phyloP scores from a whole-genome alignment of 1,140 invertebrate species.

The Trigoniulus corallinus region DNA sequence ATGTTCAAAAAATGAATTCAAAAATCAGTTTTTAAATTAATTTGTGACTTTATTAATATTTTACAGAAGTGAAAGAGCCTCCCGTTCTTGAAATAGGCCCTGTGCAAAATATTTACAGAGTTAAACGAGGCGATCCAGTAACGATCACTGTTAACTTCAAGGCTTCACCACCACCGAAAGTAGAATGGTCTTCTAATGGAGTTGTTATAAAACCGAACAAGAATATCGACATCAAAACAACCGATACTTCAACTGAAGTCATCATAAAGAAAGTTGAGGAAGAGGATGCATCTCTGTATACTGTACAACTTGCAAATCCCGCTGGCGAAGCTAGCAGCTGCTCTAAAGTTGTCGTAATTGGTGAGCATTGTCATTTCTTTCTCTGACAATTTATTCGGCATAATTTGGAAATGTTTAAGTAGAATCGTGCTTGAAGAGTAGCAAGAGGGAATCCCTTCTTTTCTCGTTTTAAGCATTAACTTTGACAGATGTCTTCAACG shows the following conservation, averaged over 20 bases:
- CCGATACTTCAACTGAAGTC: constrained; percentile 46
- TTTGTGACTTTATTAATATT: constrained; percentile 8
- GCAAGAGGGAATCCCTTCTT: too few species aligned
- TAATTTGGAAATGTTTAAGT: background rate
- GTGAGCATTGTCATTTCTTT: constrained; percentile 26
- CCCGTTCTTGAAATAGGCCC: constrained; percentile 45
- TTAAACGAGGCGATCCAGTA: constrained; percentile 48
- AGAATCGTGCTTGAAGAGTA: too few species aligned
- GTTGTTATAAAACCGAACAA: constrained; percentile 30
- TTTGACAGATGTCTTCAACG: too few species aligned
- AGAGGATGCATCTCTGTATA: constrained; percentile 52
- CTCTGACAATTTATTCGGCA: background rate
- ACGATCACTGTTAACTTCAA: constrained; percentile 51
- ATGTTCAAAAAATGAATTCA: background rate
- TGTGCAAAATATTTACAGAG: constrained; percentile 41
- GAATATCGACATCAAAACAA: constrained; percentile 34
- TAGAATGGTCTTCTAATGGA: constrained; percentile 55
- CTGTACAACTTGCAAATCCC: constrained; percentile 48
- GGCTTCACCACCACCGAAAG: constrained; percentile 47
- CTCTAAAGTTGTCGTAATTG: constrained; percentile 48
- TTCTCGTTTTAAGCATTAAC: too few species aligned
- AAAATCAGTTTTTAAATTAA: background rate
- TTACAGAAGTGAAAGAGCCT: constrained; percentile 43
- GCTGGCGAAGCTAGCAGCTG: constrained; percentile 48
- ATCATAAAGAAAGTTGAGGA: constrained; percentile 55